Percentiles rank a stretch among this genome's conserved stretches.
Conservation (phyloP, 2,113 vertebrate genomes). For the Alaudala cheleensis region DNA sequence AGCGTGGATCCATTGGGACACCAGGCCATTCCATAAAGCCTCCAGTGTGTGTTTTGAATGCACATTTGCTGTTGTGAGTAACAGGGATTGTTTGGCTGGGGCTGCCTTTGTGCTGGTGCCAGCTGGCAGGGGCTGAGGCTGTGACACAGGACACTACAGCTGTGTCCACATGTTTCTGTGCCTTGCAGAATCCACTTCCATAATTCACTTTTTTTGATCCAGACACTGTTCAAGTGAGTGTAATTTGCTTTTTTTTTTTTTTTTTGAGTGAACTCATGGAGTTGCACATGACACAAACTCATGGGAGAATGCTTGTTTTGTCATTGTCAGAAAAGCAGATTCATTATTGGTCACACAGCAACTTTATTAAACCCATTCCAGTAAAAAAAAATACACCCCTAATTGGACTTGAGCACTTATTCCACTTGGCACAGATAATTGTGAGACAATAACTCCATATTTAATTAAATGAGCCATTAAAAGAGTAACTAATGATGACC, state of each 20-base stretch:
- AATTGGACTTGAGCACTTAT: constrained; percentile 70
- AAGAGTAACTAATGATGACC: constrained; percentile 69
- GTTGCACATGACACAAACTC: constrained; percentile 86
- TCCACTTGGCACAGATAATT: constrained; percentile 68
- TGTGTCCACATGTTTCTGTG: constrained; percentile 90
- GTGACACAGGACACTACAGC: constrained; percentile 94
- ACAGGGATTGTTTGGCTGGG: constrained; percentile 92
- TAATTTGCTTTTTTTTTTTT: constrained; percentile 78
- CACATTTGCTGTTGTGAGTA: constrained; percentile 91
- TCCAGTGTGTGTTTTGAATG: constrained; percentile 81
- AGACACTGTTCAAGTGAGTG: constrained; percentile 62
- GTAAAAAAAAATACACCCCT: constrained; percentile 63
- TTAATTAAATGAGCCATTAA: constrained; percentile 74
- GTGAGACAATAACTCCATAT: constrained; percentile 64
- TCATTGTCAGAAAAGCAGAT: constrained; percentile 66
- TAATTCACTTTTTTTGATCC: too few species aligned
- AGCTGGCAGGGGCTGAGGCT: constrained; percentile 84
- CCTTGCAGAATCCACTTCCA: constrained; percentile 80
- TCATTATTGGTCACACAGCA: constrained; percentile 51
- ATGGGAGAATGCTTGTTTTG: constrained; percentile 83
- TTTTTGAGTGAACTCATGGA: constrained; percentile 87
- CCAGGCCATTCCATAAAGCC: constrained; percentile 81
- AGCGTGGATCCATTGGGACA: constrained; percentile 76
- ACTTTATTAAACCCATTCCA: constrained; percentile 63
- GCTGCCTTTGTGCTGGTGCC: constrained; percentile 81